phyloP scores from a whole-genome alignment of 2,888 invertebrate species.

The Nomada ferruginata region DNA sequence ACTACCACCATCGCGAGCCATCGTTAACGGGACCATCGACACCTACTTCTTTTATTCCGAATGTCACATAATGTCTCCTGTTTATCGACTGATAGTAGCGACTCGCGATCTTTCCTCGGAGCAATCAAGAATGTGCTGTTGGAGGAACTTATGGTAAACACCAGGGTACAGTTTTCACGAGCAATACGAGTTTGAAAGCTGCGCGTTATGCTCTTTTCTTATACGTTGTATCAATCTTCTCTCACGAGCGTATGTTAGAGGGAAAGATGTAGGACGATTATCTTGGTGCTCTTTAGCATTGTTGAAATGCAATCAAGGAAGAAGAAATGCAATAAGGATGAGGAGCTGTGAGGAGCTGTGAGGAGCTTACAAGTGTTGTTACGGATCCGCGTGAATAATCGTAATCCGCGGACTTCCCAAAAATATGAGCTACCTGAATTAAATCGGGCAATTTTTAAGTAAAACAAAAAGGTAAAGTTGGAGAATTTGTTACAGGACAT shows the following conservation, averaged over 20 bases:
- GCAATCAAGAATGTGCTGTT: background rate
- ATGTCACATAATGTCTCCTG: slow-evolving; percentile 65
- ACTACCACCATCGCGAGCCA: slow-evolving; percentile 59
- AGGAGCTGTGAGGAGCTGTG: too few species aligned
- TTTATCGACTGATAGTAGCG: slow-evolving; percentile 56
- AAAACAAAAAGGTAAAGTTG: too few species aligned
- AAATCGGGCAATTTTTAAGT: too few species aligned
- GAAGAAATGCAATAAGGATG: background rate
- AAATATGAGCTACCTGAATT: too few species aligned
- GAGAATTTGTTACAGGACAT: too few species aligned
- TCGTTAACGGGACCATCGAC: slow-evolving; percentile 68
- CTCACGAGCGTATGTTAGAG: background rate
- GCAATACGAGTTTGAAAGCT: background rate
- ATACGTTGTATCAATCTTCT: background rate
- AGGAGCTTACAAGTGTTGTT: background rate
- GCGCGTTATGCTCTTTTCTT: background rate
- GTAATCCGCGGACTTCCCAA: too few species aligned
- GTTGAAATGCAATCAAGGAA: background rate
- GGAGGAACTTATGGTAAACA: background rate
- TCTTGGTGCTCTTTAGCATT: background rate
- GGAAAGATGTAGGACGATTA: background rate
- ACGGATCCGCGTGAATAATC: background rate
- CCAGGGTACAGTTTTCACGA: background rate
- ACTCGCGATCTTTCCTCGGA: background rate
- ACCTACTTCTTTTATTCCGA: slow-evolving; percentile 55